These are phyloP conservation scores for Brachypalpus laphriformis DNA, from an alignment of 2,888 invertebrate genomes.

Conservation along the genomic window DNA sequence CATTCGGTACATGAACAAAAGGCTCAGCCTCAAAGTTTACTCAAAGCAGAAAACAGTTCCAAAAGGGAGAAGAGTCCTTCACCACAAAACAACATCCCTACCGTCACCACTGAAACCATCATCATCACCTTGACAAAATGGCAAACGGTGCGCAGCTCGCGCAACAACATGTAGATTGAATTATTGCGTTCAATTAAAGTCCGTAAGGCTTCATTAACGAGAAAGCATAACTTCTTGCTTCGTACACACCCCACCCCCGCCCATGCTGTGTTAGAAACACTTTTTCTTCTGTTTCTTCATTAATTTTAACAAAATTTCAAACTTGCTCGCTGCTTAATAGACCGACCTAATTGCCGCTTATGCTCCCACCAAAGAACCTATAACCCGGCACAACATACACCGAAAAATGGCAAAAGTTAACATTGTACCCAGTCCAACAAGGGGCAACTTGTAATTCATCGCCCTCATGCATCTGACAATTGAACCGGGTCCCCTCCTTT, in stretches of 20 bases:
- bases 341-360: constrained; percentile 69
- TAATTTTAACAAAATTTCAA: constrained; percentile 65
- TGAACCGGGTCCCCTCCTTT: constrained; percentile 32
- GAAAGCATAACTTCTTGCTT: constrained; percentile 36
- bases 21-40: neutral
- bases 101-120: neutral
- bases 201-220: constrained; percentile 60
- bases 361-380: neutral
- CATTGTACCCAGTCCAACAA: constrained; percentile 25
- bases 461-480: constrained; percentile 70
- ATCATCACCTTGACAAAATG: constrained; percentile 1
- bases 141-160: neutral
- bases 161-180: constrained; percentile 50
- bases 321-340: constrained; percentile 61
- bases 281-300: constrained; percentile 50
- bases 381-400: constrained; percentile 2
- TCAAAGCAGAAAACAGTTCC: neutral
- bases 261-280: neutral
- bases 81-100: neutral
- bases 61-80: neutral
- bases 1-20: constrained; percentile 18
- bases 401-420: constrained; percentile 47
- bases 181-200: constrained; percentile 66
- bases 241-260: neutral
- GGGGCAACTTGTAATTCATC: constrained; percentile 54